These are phyloP conservation scores for Hymenochirus boettgeri DNA, from an alignment of 2,113 vertebrate genomes.

Conservation along the genomic window DNA sequence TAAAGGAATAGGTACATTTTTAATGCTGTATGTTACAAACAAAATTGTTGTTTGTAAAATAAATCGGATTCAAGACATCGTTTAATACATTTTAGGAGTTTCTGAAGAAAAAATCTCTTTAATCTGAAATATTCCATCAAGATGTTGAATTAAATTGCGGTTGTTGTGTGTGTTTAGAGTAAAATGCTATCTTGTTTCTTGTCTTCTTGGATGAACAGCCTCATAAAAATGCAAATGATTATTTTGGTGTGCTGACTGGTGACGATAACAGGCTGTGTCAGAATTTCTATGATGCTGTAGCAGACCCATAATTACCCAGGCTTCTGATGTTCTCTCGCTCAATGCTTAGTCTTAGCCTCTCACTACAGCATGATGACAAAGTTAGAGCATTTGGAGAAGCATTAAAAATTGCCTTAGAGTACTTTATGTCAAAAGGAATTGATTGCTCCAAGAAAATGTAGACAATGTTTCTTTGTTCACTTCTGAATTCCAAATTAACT, in stretches of 20 bases:
- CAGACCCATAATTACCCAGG: constrained; percentile 31
- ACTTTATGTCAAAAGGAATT: constrained; percentile 32
- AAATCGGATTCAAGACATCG: no score
- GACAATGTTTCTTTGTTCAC: constrained; percentile 26
- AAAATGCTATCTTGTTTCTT: constrained; percentile 3
- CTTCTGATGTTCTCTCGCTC: constrained; percentile 30
- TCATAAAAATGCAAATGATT: constrained; percentile 38
- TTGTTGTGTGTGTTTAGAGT: not conserved
- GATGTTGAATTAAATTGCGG: not conserved
- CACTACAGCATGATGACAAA: no score
- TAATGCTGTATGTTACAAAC: no score
- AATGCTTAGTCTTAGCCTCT: constrained; percentile 10
- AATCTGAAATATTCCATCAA: not conserved
- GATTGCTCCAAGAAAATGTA: constrained; percentile 28
- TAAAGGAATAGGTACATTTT: no score
- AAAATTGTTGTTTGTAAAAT: no score
- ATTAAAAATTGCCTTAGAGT: constrained; percentile 24
- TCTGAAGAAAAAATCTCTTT: no score
- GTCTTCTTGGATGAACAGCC: constrained; percentile 19
- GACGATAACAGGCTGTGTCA: constrained; percentile 24
- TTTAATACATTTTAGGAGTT: no score
- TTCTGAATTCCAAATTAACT: constrained; percentile 27
- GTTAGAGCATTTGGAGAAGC: no score
- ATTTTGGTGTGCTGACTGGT: constrained; percentile 26
- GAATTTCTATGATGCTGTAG: constrained; percentile 22